Percentiles rank a stretch among this genome's conserved stretches.
phyloP scores from a whole-genome alignment of 2,113 vertebrate genomes.

The Taxidea taxus region DNA sequence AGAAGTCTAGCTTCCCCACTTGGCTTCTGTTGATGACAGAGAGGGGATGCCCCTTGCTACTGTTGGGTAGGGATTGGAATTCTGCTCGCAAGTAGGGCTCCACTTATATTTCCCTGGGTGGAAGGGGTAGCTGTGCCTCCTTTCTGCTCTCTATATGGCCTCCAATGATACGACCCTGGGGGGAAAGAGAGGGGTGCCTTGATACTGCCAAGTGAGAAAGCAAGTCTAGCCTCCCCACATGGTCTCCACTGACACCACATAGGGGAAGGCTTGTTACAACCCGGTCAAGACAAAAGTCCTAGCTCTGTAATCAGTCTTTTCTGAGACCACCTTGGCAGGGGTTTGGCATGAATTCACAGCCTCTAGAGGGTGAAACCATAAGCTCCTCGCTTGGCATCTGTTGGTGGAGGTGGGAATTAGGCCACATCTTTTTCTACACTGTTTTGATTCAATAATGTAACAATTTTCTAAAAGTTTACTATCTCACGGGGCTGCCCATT shows the following conservation, averaged over 20 bases:
- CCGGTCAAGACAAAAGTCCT: background rate
- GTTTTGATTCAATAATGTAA: background rate
- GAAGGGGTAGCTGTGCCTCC: background rate
- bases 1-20: background rate
- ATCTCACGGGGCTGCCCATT: background rate
- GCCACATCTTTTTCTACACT: background rate
- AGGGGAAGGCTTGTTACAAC: background rate
- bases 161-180: background rate
- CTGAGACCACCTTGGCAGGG: background rate
- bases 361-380: background rate
- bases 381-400: background rate
- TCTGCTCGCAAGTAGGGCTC: background rate
- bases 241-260: background rate
- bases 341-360: background rate
- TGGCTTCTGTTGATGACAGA: background rate
- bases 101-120: background rate
- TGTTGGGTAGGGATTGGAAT: background rate
- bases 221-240: background rate
- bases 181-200: background rate
- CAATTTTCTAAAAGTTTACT: background rate
- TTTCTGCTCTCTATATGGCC: background rate
- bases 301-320: background rate
- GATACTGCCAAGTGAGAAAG: background rate
- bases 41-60: background rate
- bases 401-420: background rate